Evolutionary conservation across 2,113 vertebrate genomes (phyloP).

Genomic region (Panurus biarmicus): DNA sequence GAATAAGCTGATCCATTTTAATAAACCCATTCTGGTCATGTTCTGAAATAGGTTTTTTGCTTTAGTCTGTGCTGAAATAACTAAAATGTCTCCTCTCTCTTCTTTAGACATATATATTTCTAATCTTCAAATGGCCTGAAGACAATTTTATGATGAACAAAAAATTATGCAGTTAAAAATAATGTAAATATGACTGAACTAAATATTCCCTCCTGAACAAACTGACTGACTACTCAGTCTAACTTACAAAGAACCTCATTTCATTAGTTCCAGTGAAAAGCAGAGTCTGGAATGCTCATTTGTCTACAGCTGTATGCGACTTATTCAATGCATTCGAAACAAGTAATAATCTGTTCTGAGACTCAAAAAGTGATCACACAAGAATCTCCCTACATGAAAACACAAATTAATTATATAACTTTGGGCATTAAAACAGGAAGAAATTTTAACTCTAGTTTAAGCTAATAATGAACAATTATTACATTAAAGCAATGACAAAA

Average conservation of each 20-base stretch:
- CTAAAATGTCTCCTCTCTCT: background rate
- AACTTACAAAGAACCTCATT: background rate
- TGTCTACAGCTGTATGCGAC: background rate
- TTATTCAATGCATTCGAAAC: background rate
- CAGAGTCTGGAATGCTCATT: background rate
- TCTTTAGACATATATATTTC: background rate
- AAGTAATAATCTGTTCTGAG: background rate
- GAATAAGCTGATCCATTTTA: background rate
- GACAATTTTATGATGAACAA: background rate
- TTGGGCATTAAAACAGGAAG: background rate
- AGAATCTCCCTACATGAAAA: background rate
- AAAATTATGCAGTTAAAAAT: background rate
- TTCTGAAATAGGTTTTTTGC: background rate
- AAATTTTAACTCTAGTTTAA: background rate
- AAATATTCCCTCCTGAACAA: background rate
- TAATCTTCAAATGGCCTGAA: background rate
- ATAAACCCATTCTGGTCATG: background rate
- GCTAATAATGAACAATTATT: background rate
- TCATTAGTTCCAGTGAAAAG: background rate
- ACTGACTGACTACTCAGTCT: background rate
- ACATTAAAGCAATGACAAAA: background rate
- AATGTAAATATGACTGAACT: background rate
- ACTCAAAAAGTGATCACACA: background rate
- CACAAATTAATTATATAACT: background rate
- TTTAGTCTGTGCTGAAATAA: background rate